Conservation (phyloP, 2,888 invertebrate species). For the Drosophila percnosoma region DNA sequence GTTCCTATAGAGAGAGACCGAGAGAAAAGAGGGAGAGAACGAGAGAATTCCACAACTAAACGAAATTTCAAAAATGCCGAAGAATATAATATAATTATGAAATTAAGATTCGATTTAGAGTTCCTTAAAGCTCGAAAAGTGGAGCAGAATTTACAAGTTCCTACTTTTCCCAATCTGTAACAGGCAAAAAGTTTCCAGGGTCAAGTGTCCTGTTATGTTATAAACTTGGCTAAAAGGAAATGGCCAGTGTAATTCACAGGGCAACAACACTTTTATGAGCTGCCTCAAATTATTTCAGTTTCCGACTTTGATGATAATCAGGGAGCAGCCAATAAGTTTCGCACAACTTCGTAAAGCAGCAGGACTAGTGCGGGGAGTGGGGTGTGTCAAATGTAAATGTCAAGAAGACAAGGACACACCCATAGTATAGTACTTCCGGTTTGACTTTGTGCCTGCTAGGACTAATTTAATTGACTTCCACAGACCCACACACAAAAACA, state of each 20-base stretch:
- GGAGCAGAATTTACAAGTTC: background rate
- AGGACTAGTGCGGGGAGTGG: constrained; percentile 10
- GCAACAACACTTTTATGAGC: constrained; percentile 35
- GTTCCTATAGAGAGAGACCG: background rate
- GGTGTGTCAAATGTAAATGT: constrained; percentile 63
- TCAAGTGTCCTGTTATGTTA: background rate
- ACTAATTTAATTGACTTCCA: constrained; percentile 74
- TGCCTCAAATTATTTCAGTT: constrained; percentile 63
- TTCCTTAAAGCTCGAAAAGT: background rate
- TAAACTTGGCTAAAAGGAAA: constrained; percentile 27
- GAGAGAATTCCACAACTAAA: background rate
- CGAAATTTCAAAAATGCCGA: background rate
- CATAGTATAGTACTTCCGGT: constrained; percentile 38
- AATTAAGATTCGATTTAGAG: background rate
- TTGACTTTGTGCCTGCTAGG: constrained; percentile 46
- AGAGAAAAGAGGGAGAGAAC: too few species aligned
- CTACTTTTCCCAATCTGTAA: background rate
- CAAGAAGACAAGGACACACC: constrained; percentile 54
- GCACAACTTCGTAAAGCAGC: constrained; percentile 52
- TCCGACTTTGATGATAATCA: constrained; percentile 62
- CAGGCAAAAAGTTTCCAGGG: background rate
- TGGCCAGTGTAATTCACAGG: constrained; percentile 31
- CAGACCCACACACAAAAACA: constrained; percentile 29
- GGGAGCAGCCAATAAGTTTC: constrained; percentile 60
- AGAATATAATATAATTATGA: background rate